A percentile compares a stretch with the other conserved stretches of the same genome.
Evolutionary conservation across 1,140 invertebrate species (phyloP).

Genomic region (Daktulosphaira vitifoliae): DNA sequence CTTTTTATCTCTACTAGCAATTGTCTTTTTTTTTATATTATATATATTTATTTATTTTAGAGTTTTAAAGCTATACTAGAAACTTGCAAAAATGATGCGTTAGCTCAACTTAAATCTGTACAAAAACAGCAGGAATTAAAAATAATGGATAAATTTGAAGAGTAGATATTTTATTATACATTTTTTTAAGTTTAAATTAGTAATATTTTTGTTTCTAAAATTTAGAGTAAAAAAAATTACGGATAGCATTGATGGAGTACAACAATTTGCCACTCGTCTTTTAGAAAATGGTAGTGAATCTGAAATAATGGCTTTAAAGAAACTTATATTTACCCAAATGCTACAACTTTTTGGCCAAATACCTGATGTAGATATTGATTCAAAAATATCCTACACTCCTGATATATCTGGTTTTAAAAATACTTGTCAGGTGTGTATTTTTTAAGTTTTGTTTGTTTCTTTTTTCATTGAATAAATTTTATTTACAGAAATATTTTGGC

Average conservation of each 20-base stretch:
- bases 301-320: conserved; percentile 72
- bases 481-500: conserved; percentile 24
- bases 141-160: conserved; percentile 77
- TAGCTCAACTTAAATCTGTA: conserved; percentile 66
- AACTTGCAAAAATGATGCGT: conserved; percentile 60
- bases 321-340: conserved; percentile 64
- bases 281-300: conserved; percentile 70
- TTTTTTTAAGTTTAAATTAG: conserved; percentile 13
- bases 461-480: too few relatives aligned
- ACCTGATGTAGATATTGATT: conserved; percentile 66
- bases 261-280: conserved; percentile 68
- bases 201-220: conserved; percentile 30
- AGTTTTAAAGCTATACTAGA: conserved; percentile 75
- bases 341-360: conserved; percentile 66
- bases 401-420: conserved; percentile 24
- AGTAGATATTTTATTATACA: conserved; percentile 42
- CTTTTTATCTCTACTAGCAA: too few relatives aligned
- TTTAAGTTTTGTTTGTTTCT: not conserved
- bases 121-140: conserved; percentile 76
- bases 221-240: conserved; percentile 62
- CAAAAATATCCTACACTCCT: conserved; percentile 43
- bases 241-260: conserved; percentile 74
- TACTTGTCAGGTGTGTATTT: not conserved
- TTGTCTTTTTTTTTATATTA: too few relatives aligned
- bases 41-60: conserved; percentile 42